A percentile compares a stretch with the other conserved stretches of the same genome.
Evolutionary conservation across 2,113 vertebrate genomes (phyloP).

Genomic region (Microcebus griseorufus): DNA sequence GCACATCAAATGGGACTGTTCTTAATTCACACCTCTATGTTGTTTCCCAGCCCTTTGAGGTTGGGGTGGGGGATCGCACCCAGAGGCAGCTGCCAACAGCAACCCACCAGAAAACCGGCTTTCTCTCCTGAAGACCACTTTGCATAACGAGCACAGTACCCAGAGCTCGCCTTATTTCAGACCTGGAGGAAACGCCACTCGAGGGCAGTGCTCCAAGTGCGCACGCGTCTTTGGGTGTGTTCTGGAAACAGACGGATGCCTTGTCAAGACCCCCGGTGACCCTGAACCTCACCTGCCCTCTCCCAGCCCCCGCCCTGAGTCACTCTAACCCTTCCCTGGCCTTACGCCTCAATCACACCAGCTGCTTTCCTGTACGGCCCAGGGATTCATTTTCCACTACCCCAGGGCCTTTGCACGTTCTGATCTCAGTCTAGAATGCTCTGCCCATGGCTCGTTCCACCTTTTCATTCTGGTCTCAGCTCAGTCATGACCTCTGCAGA

Average conservation of each 20-base stretch:
- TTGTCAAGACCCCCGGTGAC: rapidly evolving
- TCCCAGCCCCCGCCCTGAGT: not conserved
- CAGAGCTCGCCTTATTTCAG: rapidly evolving
- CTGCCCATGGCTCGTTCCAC: not conserved
- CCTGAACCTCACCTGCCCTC: rapidly evolving
- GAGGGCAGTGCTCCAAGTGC: too few relatives aligned
- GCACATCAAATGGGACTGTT: not conserved
- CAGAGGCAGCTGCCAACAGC: not conserved
- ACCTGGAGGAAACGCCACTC: not conserved
- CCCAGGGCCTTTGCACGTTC: not conserved
- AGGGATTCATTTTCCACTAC: not conserved
- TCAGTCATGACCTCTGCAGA: not conserved
- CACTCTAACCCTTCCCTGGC: too few relatives aligned
- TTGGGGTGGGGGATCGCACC: too few relatives aligned
- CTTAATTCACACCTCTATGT: rapidly evolving
- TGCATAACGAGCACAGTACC: rapidly evolving
- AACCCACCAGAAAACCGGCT: too few relatives aligned
- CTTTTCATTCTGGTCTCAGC: not conserved
- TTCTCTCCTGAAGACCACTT: too few relatives aligned
- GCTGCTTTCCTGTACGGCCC: too few relatives aligned
- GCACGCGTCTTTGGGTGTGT: rapidly evolving
- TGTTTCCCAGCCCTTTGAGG: not conserved
- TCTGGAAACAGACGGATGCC: rapidly evolving
- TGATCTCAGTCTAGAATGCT: not conserved
- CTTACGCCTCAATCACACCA: too few relatives aligned